These are phyloP conservation scores for Oceanites oceanicus DNA, from an alignment of 2,113 vertebrate species.

Conservation along the genomic window DNA sequence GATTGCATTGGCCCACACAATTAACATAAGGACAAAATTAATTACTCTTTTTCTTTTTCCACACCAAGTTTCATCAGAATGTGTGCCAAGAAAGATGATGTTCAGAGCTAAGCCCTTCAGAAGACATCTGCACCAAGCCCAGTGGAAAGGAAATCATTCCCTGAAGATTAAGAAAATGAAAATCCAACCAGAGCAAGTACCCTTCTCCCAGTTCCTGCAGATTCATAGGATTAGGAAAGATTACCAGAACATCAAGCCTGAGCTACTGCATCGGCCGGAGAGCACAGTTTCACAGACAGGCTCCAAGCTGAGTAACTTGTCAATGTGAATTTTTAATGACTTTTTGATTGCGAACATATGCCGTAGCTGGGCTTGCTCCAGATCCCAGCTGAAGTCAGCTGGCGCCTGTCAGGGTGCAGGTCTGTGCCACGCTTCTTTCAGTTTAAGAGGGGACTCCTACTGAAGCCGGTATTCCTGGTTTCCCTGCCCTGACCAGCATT, in stretches of 20 bases:
- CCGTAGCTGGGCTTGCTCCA: slow-evolving; percentile 34
- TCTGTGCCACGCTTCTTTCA: neutral
- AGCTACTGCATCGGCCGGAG: neutral
- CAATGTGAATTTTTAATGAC: slow-evolving; percentile 55
- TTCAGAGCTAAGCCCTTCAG: neutral
- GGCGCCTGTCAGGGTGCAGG: neutral
- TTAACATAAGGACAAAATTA: neutral
- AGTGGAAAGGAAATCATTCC: neutral
- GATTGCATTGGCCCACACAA: accelerated
- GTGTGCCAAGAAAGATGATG: neutral
- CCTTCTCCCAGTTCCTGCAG: neutral
- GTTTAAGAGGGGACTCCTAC: neutral
- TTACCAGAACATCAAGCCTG: neutral
- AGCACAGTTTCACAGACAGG: neutral
- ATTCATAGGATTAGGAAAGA: slow-evolving; percentile 12
- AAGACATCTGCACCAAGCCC: neutral
- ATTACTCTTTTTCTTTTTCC: neutral
- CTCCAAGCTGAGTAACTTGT: slow-evolving; percentile 10
- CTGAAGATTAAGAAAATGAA: slow-evolving; percentile 22
- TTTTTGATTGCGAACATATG: slow-evolving; percentile 54
- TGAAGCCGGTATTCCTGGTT: neutral
- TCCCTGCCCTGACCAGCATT: neutral
- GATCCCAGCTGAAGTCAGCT: slow-evolving; percentile 32
- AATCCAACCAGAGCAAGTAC: neutral
- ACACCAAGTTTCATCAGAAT: neutral